phyloP scores from a whole-genome alignment of 2,113 vertebrate species.

The Prolemur simus region DNA sequence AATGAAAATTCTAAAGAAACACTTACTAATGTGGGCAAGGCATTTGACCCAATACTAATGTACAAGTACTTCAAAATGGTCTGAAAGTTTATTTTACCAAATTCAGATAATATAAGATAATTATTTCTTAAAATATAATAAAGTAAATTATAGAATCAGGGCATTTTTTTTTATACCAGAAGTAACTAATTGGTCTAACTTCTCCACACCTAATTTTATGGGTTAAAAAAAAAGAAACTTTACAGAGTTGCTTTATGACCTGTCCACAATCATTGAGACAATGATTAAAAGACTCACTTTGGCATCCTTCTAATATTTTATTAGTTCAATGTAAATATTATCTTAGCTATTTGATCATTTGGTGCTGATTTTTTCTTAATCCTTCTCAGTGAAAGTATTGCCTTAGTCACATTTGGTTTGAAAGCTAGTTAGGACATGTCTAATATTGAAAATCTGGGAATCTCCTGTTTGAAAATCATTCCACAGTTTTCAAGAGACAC shows the following conservation, averaged over 20 bases:
- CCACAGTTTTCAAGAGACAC: not conserved
- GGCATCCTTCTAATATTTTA: not conserved
- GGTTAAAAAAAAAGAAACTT: not conserved
- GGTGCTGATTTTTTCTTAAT: not conserved
- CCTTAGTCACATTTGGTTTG: not conserved
- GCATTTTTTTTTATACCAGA: not conserved
- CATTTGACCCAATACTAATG: not conserved
- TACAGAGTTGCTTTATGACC: not conserved
- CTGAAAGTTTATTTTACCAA: not conserved
- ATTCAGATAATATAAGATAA: not conserved
- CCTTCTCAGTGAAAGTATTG: not conserved
- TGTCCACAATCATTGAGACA: not conserved
- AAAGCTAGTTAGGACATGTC: not conserved
- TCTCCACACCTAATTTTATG: not conserved
- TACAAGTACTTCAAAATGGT: not conserved
- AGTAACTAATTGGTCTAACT: not conserved
- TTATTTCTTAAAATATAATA: not conserved
- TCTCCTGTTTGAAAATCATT: constrained; percentile 22
- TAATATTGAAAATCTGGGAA: not conserved
- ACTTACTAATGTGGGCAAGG: not conserved
- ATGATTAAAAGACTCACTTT: not conserved
- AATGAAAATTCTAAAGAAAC: constrained; percentile 6
- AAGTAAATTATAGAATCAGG: not conserved
- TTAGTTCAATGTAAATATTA: not conserved
- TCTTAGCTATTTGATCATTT: not conserved